phyloP scores from a whole-genome alignment of 1,140 invertebrate species.

The Apis mellifera region DNA sequence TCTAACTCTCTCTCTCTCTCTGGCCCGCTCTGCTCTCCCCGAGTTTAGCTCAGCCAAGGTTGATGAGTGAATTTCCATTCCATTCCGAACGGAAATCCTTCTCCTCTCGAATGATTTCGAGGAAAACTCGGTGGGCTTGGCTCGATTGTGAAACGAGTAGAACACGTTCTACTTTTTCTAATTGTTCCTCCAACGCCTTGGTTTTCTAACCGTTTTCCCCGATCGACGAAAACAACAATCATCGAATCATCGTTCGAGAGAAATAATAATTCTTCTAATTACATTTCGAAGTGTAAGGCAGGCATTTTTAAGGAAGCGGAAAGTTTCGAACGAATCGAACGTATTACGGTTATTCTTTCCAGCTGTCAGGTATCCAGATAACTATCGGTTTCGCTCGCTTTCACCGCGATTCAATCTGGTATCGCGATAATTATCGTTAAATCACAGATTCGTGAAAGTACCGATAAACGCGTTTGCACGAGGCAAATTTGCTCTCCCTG shows the following conservation, averaged over 20 bases:
- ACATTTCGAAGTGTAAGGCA: no score
- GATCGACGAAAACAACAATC: no score
- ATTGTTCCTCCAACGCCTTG: neutral
- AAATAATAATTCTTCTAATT: neutral
- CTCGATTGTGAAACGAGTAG: conserved; percentile 7
- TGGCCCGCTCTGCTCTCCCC: neutral
- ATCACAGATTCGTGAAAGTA: conserved; percentile 37
- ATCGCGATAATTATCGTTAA: conserved; percentile 37
- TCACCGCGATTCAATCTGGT: conserved; percentile 33
- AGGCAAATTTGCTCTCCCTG: neutral
- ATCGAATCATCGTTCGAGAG: neutral
- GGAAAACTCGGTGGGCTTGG: neutral
- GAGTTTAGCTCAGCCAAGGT: neutral
- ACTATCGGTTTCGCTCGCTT: conserved; percentile 34
- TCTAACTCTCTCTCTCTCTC: no score
- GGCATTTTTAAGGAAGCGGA: neutral
- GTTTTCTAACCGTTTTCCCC: neutral
- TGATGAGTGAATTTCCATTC: neutral
- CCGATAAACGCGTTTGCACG: conserved; percentile 9
- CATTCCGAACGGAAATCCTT: neutral
- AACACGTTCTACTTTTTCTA: neutral
- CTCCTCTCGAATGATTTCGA: conserved; percentile 7
- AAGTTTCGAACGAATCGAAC: conserved; percentile 2
- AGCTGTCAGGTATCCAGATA: neutral
- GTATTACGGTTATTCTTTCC: neutral